Evolutionary conservation across 2,797 vertebrate species (phyloP).

Genomic region (Arnoldichthys spilopterus): DNA sequence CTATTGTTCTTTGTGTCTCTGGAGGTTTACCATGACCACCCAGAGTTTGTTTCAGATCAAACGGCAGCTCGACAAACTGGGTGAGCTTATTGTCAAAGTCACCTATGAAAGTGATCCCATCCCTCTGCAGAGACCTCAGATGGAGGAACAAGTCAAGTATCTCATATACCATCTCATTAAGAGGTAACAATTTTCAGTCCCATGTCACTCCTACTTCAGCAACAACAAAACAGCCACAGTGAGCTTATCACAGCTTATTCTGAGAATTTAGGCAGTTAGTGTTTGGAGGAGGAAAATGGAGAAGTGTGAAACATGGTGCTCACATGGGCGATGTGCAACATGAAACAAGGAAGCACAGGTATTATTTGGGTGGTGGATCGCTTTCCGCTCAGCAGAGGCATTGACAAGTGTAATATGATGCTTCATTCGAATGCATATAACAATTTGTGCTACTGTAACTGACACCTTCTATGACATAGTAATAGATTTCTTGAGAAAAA

Average conservation of each 20-base stretch:
- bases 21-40: constrained; percentile 88
- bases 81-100: constrained; percentile 90
- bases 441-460: too few species aligned
- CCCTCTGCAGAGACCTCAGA: constrained; percentile 86
- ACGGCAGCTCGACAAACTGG: constrained; percentile 92
- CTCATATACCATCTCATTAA: constrained; percentile 92
- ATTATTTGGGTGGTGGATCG: too few species aligned
- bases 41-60: constrained; percentile 96
- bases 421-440: too few species aligned
- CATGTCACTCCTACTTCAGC: neutral
- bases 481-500: too few species aligned
- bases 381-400: too few species aligned
- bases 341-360: neutral
- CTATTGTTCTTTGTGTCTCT: neutral
- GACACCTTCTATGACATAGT: too few species aligned
- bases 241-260: neutral
- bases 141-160: constrained; percentile 89
- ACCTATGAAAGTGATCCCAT: constrained; percentile 96
- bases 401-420: too few species aligned
- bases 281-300: neutral
- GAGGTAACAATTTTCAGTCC: constrained; percentile 76
- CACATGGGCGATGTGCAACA: neutral
- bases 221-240: neutral
- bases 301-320: neutral
- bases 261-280: neutral